Conservation (phyloP, 2,113 vertebrate genomes). For the Indri indri region DNA sequence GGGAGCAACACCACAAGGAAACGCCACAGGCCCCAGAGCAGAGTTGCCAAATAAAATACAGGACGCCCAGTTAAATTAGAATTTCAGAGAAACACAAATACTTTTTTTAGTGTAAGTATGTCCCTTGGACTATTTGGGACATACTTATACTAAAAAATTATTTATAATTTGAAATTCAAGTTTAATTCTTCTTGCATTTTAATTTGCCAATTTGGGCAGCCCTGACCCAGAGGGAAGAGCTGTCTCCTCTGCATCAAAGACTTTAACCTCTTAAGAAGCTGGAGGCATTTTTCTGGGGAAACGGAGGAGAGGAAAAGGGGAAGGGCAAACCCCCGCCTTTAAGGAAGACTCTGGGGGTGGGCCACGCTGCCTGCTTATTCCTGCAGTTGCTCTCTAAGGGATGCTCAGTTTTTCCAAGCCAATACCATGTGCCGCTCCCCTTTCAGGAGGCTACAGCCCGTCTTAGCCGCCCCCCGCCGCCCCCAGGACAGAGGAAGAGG, state of each 20-base stretch:
- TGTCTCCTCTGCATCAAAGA: not conserved
- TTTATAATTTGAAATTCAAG: not conserved
- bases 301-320: not conserved
- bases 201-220: not conserved
- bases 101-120: not conserved
- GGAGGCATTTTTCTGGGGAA: not conserved
- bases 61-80: not conserved
- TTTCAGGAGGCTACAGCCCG: not conserved
- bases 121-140: not conserved
- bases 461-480: not conserved
- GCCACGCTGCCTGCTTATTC: too few species aligned
- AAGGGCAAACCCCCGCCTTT: too few species aligned
- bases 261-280: not conserved
- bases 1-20: not conserved
- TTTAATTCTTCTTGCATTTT: not conserved
- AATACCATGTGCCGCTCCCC: not conserved
- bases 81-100: not conserved
- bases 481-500: not conserved
- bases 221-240: not conserved
- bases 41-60: not conserved
- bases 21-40: not conserved
- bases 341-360: not conserved
- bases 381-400: not conserved
- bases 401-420: not conserved
- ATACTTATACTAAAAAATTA: not conserved